phyloP scores from a whole-genome alignment of 92 coral and sea anemone genomes.

The Chrysogorgia sp. region DNA sequence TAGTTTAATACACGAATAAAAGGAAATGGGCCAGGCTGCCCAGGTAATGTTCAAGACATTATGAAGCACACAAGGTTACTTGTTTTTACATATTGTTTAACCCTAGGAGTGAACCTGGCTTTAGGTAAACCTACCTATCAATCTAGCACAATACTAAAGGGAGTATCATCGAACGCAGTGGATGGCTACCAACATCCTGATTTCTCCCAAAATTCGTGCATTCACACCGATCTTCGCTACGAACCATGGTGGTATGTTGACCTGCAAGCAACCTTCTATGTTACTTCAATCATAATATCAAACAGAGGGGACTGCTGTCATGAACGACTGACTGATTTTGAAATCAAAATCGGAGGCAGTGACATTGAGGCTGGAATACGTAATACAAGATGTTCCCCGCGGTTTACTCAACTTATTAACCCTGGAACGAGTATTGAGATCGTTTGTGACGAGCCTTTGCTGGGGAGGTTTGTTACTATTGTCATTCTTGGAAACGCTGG shows the following conservation, averaged over 20 bases:
- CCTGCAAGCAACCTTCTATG: constrained; percentile 1
- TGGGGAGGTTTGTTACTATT: constrained; percentile 14
- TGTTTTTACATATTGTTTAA: not conserved
- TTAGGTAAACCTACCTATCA: constrained; percentile 17
- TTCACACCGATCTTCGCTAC: constrained; percentile 7
- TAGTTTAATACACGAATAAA: too few relatives aligned
- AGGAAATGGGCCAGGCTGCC: too few relatives aligned
- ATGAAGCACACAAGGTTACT: too few relatives aligned
- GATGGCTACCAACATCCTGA: constrained; percentile 25
- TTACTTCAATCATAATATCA: constrained; percentile 12
- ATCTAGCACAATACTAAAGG: not conserved
- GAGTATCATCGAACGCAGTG: constrained; percentile 17
- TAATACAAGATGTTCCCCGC: constrained; percentile 24
- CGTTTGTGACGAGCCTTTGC: constrained; percentile 16
- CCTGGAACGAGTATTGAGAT: constrained; percentile 8
- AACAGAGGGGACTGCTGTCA: constrained; percentile 32
- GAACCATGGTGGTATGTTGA: constrained; percentile 17
- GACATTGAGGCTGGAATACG: constrained; percentile 5
- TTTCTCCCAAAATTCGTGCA: constrained; percentile 1
- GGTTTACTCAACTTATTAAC: not conserved
- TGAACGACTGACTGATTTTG: not conserved
- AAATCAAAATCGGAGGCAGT: constrained; percentile 13
- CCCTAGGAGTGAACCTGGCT: not conserved
- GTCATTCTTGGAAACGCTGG: constrained; percentile 1
- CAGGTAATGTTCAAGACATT: too few relatives aligned